phyloP scores from a whole-genome alignment of 2,113 vertebrate species.

The Ciconia stormi region DNA sequence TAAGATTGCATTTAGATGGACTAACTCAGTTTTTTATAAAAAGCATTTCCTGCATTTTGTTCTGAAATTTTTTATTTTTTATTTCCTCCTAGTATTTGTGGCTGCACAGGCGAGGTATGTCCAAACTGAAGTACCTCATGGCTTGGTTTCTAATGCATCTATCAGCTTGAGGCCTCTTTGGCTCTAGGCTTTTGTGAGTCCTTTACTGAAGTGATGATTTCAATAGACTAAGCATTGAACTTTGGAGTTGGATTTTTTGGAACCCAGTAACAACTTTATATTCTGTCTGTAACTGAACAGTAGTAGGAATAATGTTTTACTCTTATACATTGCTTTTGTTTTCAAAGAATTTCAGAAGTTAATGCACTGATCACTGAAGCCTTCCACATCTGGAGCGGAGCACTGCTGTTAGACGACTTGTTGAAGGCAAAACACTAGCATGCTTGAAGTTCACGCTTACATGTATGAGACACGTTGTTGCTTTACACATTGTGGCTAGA shows the following conservation, averaged over 20 bases:
- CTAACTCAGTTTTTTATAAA: background rate
- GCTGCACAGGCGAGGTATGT: background rate
- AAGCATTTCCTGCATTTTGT: background rate
- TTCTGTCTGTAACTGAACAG: background rate
- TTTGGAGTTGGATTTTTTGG: background rate
- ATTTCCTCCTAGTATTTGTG: background rate
- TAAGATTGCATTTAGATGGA: background rate
- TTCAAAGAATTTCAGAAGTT: background rate
- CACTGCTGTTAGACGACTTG: background rate
- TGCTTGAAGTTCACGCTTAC: accelerated
- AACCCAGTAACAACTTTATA: background rate
- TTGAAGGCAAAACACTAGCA: background rate
- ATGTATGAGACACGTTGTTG: background rate
- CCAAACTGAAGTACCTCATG: background rate
- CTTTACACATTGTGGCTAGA: background rate
- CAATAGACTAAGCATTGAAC: background rate
- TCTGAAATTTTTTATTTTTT: background rate
- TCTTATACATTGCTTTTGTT: background rate
- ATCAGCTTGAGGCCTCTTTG: background rate
- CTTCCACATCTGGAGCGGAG: background rate
- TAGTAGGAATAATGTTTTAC: background rate
- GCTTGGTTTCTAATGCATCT: background rate
- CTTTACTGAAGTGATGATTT: background rate
- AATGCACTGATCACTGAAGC: background rate
- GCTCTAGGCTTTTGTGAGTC: background rate